Evolutionary conservation across 2,888 invertebrate genomes (phyloP).

Genomic region (Agrochola circellaris): DNA sequence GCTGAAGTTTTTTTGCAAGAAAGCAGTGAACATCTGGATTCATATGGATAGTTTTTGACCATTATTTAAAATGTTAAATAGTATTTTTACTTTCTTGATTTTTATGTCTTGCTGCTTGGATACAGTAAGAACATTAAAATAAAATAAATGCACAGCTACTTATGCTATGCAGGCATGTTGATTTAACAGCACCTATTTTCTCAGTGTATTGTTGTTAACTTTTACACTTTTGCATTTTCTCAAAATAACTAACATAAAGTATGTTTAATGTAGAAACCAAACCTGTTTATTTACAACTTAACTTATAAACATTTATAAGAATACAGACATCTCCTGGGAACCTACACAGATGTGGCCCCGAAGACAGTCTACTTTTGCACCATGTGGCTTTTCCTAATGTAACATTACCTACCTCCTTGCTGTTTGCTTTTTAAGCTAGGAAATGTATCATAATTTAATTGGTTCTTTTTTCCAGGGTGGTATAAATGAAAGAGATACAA

Average conservation of each 20-base stretch:
- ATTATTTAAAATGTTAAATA: background rate
- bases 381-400: conserved; percentile 35
- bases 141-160: background rate
- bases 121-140: conserved; percentile 9
- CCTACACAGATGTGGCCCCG: too few species aligned
- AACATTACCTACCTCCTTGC: conserved; percentile 40
- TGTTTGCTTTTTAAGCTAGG: conserved; percentile 53
- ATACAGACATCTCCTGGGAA: background rate
- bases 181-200: background rate
- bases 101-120: conserved; percentile 21
- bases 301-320: background rate
- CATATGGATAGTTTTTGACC: background rate
- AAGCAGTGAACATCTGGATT: background rate
- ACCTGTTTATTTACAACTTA: background rate
- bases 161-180: background rate
- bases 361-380: conserved; percentile 7
- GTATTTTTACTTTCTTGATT: background rate
- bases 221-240: background rate
- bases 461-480: conserved; percentile 85
- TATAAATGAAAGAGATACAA: conserved; percentile 80
- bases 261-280: background rate
- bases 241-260: background rate
- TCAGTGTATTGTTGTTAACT: background rate
- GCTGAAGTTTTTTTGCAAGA: background rate
- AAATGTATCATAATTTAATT: conserved; percentile 60